Conservation (phyloP, 2,797 vertebrate genomes). For the Poeciliopsis paucimaculata region DNA sequence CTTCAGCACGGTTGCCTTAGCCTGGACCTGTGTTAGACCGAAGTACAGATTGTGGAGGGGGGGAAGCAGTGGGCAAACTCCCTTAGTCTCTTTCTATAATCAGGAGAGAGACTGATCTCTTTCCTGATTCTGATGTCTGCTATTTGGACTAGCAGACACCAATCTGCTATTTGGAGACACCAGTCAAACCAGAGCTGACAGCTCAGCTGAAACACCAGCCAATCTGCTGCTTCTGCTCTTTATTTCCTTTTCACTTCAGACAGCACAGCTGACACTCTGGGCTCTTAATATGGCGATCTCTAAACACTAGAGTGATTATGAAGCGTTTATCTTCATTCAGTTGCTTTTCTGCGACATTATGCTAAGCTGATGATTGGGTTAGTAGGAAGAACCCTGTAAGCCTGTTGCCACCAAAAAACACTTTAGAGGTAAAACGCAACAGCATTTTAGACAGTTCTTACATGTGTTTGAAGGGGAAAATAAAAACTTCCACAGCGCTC, state of each 20-base stretch:
- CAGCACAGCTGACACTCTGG: constrained; percentile 46
- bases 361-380: background rate
- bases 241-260: constrained; percentile 33
- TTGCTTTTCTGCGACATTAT: background rate
- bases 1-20: constrained; percentile 45
- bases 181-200: constrained; percentile 31
- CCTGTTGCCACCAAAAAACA: background rate
- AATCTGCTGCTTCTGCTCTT: constrained; percentile 38
- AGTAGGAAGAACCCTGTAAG: background rate
- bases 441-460: background rate
- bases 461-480: no score
- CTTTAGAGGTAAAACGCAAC: background rate
- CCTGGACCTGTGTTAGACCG: constrained; percentile 37
- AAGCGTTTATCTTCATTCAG: constrained; percentile 4
- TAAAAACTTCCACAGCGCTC: no score
- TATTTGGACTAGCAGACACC: no score
- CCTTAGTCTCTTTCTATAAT: constrained; percentile 47
- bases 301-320: constrained; percentile 6
- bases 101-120: background rate
- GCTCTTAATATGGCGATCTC: constrained; percentile 4
- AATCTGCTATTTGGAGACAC: constrained; percentile 45
- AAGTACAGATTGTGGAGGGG: constrained; percentile 41
- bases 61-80: constrained; percentile 32
- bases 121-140: no score
- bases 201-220: constrained; percentile 38